Base-by-base conservation (phyloP, 2,113 vertebrate genomes). In the Xiphophorus hellerii region DNA sequence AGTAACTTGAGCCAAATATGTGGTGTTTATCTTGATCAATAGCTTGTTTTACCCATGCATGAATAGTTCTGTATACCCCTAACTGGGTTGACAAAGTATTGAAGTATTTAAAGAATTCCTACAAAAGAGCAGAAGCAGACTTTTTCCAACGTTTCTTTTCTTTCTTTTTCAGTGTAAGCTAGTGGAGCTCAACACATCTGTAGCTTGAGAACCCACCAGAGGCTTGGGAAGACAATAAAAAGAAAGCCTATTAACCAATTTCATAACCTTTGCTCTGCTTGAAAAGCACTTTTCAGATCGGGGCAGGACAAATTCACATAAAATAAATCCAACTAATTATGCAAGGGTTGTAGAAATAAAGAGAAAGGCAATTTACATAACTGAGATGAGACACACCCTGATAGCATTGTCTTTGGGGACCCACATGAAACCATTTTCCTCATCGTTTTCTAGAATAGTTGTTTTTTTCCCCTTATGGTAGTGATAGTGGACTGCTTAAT, bases 221-320 rank as follows among this genome's bases (percentile, higher is more conserved):
- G 62, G 35, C 15, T 3, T 31, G 10, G 42, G 5, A 65, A 74
- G 27, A 72, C 69, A 58, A 76, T 60, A 48, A 8, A 17, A n/a
- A 62, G 48, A 48, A 69, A 29, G 8, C 9, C 17, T 22, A 30
- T 60, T 65, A 39, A 30, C 10, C 22, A 51, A 25, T n/a, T 58
- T 39, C 61, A 69, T 63, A 75, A 72, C 27, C 25, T 48, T 28
- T 80, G 39, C n/a, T 60, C 28, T 70, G 70, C 65, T 76, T 48
- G 14, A n/a, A 54, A 72, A 33, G 39, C 31, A 61, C 27, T 66
- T 65, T 37, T 42, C 63, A 37, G 11, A 66, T 37, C 33, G 25
- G 62, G 29, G 15, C 28, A 64, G 64, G 22, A 13, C 12, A 58
- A 44, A 74, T 61, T n/a, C 62, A 69, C n/a, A 67, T 31, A 28